These are phyloP conservation scores for Acholoe squamosa DNA, from an alignment of 2,888 invertebrate genomes.

Conservation along the genomic window DNA sequence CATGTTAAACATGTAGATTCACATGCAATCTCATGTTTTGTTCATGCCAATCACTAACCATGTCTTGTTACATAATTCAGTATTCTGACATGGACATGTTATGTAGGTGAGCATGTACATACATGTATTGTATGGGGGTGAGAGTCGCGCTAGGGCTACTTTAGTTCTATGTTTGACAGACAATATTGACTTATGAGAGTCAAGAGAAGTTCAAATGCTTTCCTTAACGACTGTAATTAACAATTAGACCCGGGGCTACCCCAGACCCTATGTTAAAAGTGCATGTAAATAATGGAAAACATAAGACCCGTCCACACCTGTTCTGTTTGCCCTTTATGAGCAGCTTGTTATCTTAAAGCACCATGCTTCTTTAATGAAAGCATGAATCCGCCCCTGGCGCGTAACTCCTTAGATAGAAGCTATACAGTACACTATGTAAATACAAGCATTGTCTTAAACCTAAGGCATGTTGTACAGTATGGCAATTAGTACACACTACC, in stretches of 20 bases:
- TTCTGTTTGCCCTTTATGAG: too few species aligned
- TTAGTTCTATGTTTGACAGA: background rate
- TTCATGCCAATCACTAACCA: constrained; percentile 3
- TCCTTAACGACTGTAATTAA: constrained; percentile 21
- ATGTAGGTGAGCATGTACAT: background rate
- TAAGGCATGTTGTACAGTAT: too few species aligned
- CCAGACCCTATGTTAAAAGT: too few species aligned
- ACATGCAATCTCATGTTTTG: background rate
- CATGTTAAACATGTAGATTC: background rate
- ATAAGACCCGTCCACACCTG: too few species aligned
- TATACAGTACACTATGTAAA: too few species aligned
- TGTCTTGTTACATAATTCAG: background rate
- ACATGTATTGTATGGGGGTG: background rate
- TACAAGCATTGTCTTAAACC: too few species aligned
- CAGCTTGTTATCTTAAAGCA: too few species aligned
- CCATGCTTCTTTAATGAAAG: too few species aligned
- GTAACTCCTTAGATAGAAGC: too few species aligned
- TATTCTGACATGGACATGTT: background rate
- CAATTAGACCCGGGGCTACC: background rate
- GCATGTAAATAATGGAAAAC: too few species aligned
- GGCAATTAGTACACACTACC: too few species aligned
- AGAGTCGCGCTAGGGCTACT: background rate
- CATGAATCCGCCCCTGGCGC: too few species aligned
- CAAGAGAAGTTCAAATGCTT: constrained; percentile 23
- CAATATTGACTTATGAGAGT: constrained; percentile 3